A percentile compares a stretch with the other conserved stretches of the same genome.
phyloP scores from a whole-genome alignment of 2,113 vertebrate genomes.

The Typhlomys cinereus region DNA sequence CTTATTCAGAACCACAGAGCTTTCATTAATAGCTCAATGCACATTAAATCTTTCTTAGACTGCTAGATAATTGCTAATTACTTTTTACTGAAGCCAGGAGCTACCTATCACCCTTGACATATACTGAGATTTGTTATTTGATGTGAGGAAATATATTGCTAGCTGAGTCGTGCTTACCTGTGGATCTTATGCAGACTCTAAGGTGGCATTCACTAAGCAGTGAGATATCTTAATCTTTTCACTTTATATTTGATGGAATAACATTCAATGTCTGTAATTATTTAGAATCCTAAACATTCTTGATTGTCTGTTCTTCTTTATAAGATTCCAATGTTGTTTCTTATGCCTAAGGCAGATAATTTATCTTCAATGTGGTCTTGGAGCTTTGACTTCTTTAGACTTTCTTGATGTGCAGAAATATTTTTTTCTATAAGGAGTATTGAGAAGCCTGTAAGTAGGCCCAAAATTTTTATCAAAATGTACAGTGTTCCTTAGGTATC shows the following conservation, averaged over 20 bases:
- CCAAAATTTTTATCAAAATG: neutral
- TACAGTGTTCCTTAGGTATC: neutral
- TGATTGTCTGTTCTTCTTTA: neutral
- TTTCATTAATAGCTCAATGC: constrained; percentile 28
- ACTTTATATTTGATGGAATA: neutral
- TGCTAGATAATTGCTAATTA: neutral
- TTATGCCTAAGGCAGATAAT: neutral
- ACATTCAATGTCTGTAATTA: neutral
- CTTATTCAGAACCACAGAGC: neutral
- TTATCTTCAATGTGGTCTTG: neutral
- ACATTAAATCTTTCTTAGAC: constrained; percentile 24
- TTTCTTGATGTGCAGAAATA: neutral
- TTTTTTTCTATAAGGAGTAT: neutral
- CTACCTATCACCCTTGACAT: neutral
- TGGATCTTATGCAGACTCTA: neutral
- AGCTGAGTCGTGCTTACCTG: neutral
- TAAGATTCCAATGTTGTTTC: neutral
- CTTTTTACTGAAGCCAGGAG: constrained; percentile 11
- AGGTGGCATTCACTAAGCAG: neutral
- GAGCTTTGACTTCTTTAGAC: neutral
- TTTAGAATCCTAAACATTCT: neutral
- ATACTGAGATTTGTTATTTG: neutral
- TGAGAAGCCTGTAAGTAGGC: neutral
- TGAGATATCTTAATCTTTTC: neutral
- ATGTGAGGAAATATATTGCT: neutral